phyloP scores from a whole-genome alignment of 2,113 vertebrate species.

The Poeciliopsis retropinna region DNA sequence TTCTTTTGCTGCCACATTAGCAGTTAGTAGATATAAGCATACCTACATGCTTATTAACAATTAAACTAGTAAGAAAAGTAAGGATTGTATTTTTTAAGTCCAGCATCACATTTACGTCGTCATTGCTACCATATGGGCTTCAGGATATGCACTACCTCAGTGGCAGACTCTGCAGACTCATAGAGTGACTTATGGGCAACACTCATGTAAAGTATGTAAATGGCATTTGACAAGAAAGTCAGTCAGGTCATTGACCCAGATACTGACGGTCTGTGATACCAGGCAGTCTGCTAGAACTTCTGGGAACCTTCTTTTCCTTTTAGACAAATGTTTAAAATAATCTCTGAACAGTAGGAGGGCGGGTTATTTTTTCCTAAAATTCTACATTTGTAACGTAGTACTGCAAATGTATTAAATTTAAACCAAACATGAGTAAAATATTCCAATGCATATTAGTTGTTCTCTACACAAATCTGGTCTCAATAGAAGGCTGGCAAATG shows the following conservation, averaged over 20 bases:
- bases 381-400: not conserved
- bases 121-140: not conserved
- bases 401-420: not conserved
- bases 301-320: slow-evolving; percentile 36
- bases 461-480: not conserved
- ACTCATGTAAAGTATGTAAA: slow-evolving; percentile 14
- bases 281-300: slow-evolving; percentile 4
- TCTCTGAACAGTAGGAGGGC: not conserved
- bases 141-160: not conserved
- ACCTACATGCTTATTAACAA: not conserved
- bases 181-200: slow-evolving; percentile 5
- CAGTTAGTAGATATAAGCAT: not conserved
- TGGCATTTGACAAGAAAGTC: slow-evolving; percentile 28
- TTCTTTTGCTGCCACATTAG: not conserved
- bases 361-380: not conserved
- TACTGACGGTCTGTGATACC: slow-evolving; percentile 31
- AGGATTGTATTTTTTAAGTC: not conserved
- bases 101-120: not conserved
- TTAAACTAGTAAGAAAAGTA: not conserved
- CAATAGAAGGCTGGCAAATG: not conserved
- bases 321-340: slow-evolving; percentile 1
- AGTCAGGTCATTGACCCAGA: slow-evolving; percentile 27
- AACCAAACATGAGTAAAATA: not conserved
- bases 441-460: not conserved
- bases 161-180: slow-evolving; percentile 3